Percentiles rank a stretch among this genome's conserved stretches.
Conservation (phyloP, 2,888 invertebrate genomes). For the Phymatocera aterrima region DNA sequence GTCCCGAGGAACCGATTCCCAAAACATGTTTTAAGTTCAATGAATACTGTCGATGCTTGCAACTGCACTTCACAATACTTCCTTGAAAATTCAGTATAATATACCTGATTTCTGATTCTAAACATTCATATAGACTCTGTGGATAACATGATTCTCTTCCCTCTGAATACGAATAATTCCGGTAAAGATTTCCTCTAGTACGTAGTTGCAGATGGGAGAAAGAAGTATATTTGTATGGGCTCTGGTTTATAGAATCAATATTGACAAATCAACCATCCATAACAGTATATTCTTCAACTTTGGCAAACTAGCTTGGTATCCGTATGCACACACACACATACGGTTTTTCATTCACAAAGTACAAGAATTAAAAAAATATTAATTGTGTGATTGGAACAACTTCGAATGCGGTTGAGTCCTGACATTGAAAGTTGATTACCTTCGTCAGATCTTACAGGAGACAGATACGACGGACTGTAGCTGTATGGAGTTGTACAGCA, state of each 20-base stretch:
- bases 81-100: not conserved
- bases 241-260: conserved; percentile 6
- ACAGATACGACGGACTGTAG: conserved; percentile 40
- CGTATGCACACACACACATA: not conserved
- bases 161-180: not conserved
- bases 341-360: not conserved
- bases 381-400: not conserved
- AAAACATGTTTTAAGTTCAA: not conserved
- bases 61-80: not conserved
- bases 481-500: conserved; percentile 39
- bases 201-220: not conserved
- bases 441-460: conserved; percentile 12
- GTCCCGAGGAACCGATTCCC: not conserved
- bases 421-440: not conserved
- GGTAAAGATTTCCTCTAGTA: not conserved
- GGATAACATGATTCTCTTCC: not conserved
- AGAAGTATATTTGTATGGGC: not conserved
- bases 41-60: not conserved
- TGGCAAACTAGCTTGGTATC: not conserved
- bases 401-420: not conserved
- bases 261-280: not conserved
- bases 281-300: not conserved
- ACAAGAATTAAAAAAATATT: not conserved
- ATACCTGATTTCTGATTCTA: not conserved
- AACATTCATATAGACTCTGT: not conserved